phyloP scores from a whole-genome alignment of 2,888 invertebrate genomes.

The Drosophila infuscata region DNA sequence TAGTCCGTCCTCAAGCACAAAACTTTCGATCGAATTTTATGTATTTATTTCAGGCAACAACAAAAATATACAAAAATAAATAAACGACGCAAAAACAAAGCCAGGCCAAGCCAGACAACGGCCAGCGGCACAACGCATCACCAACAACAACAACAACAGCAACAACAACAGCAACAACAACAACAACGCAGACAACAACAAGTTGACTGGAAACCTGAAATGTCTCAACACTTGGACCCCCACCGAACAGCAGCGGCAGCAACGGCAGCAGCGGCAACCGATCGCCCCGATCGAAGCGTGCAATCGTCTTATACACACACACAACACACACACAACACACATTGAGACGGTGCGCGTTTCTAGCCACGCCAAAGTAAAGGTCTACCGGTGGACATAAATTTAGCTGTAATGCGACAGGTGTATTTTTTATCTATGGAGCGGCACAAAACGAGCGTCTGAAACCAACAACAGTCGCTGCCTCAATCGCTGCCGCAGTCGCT shows the following conservation, averaged over 20 bases:
- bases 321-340: conserved; percentile 18
- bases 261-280: conserved; percentile 56
- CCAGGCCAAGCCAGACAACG: conserved; percentile 72
- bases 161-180: conserved; percentile 26
- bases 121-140: conserved; percentile 79
- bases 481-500: conserved; percentile 15
- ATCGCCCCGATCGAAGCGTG: conserved; percentile 80
- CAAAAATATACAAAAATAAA: conserved; percentile 53
- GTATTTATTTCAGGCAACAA: conserved; percentile 75
- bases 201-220: conserved; percentile 74
- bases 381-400: conserved; percentile 85
- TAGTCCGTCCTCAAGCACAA: conserved; percentile 70
- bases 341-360: conserved; percentile 67
- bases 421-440: conserved; percentile 82
- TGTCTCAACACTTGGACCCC: conserved; percentile 82
- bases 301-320: conserved; percentile 66
- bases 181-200: conserved; percentile 46
- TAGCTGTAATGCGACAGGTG: conserved; percentile 84
- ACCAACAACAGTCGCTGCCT: conserved; percentile 12
- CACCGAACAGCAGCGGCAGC: conserved; percentile 61
- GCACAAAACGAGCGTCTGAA: conserved; percentile 64
- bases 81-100: conserved; percentile 67
- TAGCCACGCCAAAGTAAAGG: conserved; percentile 82
- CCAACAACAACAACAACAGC: conserved; percentile 48
- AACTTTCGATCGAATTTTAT: conserved; percentile 81